Conservation (phyloP, 2,888 invertebrate genomes). For the Thecophora atra region DNA sequence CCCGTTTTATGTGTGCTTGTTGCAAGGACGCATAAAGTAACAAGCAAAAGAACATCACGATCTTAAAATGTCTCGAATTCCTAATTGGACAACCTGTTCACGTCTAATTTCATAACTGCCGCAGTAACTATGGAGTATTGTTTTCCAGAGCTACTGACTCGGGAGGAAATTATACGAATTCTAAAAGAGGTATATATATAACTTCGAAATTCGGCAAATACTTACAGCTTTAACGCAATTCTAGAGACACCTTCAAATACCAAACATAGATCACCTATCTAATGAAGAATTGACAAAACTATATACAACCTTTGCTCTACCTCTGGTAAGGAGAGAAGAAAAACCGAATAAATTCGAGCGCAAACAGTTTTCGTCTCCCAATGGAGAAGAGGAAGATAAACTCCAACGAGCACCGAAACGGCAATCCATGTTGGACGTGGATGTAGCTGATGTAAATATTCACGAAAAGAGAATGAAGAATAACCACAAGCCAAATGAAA, state of each 20-base stretch:
- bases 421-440: conserved; percentile 10
- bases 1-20: too few species aligned
- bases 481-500: neutral
- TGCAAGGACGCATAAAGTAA: too few species aligned
- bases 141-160: conserved; percentile 46
- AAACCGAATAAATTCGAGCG: too few species aligned
- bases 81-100: too few species aligned
- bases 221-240: neutral
- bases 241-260: conserved; percentile 51
- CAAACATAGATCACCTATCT: conserved; percentile 48
- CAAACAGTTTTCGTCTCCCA: neutral
- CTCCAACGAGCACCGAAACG: neutral
- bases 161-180: conserved; percentile 49
- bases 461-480: neutral
- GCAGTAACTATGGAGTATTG: conserved; percentile 46
- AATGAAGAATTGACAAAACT: conserved; percentile 49
- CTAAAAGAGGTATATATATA: conserved; percentile 50
- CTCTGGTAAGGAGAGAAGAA: conserved; percentile 45
- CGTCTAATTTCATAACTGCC: too few species aligned
- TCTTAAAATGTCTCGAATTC: too few species aligned
- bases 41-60: too few species aligned
- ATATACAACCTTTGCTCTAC: conserved; percentile 54
- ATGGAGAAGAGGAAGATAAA: neutral
- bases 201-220: neutral
- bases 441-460: neutral